Base-by-base conservation (phyloP, 2,113 vertebrate genomes). In the Stomatorhinus ivindoensis region DNA sequence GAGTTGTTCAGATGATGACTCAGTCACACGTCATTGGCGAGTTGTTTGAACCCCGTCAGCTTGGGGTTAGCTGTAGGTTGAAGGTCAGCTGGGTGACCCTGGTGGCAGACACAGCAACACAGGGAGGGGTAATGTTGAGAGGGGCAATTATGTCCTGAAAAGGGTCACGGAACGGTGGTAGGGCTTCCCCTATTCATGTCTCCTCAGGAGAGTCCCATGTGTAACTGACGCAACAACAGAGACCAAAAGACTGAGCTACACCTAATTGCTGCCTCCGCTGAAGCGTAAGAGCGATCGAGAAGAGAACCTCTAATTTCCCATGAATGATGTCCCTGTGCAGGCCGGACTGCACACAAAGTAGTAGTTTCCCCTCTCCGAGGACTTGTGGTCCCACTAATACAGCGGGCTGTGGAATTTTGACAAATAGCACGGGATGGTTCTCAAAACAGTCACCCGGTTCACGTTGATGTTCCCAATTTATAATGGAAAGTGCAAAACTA, bases 341-440 rank as follows among this genome's bases (percentile, higher is more conserved):
- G 92, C 93, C 87, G 44, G 88, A 58, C 19, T 90, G 92, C 92
- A 92, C 89, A 93, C 90, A 94, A 93, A 93, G 93, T 95, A 92
- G 93, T 93, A 94, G 90, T 94, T 94, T 94, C 92, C 92, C 92
- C 95, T 94, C 93, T 94, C 90, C 90, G 92, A 94, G 92, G 93
- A 91, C 92, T 93, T 94, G 94, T 84, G 93, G 94, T 92, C 88
- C 90, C 61, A 86, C 93, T 95, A 94, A 95, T 95, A 95, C 92
- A 91, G 90, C 91, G 90, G 91, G 90, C 90, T 91, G 92, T 90
- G 93, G 93, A 91, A 94, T 93, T 91, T 91, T 89, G 94, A 93
- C 92, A 90, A 87, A 92, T 89, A 89, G 89, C 91, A 89, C 89
- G 10, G 88, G 39, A 80, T 85, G 76, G 76, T n/a, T 89, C 83